These are phyloP conservation scores for Enteromius radiatus DNA, from an alignment of 2,797 vertebrate genomes.

Conservation along the genomic window DNA sequence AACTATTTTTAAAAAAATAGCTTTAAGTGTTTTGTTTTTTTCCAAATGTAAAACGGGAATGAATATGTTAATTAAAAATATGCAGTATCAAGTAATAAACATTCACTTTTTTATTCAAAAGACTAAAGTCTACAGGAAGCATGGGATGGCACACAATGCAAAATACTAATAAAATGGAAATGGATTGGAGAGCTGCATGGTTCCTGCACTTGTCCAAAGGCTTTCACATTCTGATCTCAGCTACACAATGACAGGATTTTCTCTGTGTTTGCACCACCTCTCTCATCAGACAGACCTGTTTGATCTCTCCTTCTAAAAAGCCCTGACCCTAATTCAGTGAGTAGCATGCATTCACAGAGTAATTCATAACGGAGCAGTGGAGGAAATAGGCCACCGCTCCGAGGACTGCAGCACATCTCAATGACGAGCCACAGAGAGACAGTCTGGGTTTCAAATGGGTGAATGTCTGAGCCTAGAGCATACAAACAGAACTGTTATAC, in stretches of 20 bases:
- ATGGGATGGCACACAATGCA: not conserved
- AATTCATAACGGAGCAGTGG: conserved; percentile 61
- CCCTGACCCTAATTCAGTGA: conserved; percentile 66
- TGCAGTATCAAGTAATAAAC: not conserved
- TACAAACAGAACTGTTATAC: not conserved
- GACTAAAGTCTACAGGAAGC: not conserved
- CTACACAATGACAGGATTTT: conserved; percentile 39
- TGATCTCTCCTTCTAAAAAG: conserved; percentile 59
- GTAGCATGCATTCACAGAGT: conserved; percentile 65
- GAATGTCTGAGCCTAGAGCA: conserved; percentile 35
- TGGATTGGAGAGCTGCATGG: not conserved
- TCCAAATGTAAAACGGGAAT: not conserved
- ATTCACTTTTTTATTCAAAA: not conserved
- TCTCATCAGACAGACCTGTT: conserved; percentile 47
- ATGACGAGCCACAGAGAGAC: conserved; percentile 51
- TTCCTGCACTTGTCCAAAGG: conserved; percentile 9
- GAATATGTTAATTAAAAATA: not conserved
- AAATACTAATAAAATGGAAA: conserved; percentile 11
- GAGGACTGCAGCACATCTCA: conserved; percentile 63
- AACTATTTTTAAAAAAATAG: not conserved
- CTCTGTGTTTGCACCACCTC: conserved; percentile 37
- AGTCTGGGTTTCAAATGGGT: conserved; percentile 41
- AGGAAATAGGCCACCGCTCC: conserved; percentile 66
- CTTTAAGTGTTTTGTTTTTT: not conserved
- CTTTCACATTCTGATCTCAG: conserved; percentile 30